Conservation (phyloP, 92 coral and sea anemone genomes). For the Zoanthus solanderi region DNA sequence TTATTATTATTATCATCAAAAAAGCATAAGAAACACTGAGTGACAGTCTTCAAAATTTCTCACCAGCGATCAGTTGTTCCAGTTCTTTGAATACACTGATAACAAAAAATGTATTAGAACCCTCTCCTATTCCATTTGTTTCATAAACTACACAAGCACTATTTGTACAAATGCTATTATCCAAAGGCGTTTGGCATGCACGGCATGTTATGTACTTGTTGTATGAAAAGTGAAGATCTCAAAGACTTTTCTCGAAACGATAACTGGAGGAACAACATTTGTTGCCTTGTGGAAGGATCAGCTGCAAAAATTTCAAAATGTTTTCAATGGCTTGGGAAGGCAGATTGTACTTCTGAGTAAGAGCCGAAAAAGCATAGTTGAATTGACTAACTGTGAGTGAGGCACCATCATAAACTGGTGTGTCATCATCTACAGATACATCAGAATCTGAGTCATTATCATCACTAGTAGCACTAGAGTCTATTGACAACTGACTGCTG, state of each 20-base stretch:
- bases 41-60: neutral
- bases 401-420: slow-evolving; percentile 68
- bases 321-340: slow-evolving; percentile 69
- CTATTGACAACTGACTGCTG: slow-evolving; percentile 12
- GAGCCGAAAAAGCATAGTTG: slow-evolving; percentile 57
- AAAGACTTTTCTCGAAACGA: slow-evolving; percentile 61
- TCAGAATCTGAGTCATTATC: slow-evolving; percentile 24
- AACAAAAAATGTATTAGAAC: slow-evolving; percentile 42
- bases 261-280: slow-evolving; percentile 50
- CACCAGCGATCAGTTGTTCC: slow-evolving; percentile 33
- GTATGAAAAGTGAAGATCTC: slow-evolving; percentile 50
- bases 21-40: neutral
- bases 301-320: slow-evolving; percentile 38
- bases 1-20: neutral
- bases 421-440: slow-evolving; percentile 10
- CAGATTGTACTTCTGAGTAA: slow-evolving; percentile 72
- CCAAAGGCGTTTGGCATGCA: slow-evolving; percentile 65
- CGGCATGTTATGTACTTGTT: slow-evolving; percentile 63
- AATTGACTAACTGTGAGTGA: slow-evolving; percentile 60
- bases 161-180: slow-evolving; percentile 59
- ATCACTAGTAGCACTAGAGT: neutral
- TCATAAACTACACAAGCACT: slow-evolving; percentile 42
- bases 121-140: slow-evolving; percentile 32
- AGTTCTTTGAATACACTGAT: slow-evolving; percentile 35
- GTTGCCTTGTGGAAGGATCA: slow-evolving; percentile 41